phyloP scores from a whole-genome alignment of 2,797 vertebrate species.

The Myotis vivesi region DNA sequence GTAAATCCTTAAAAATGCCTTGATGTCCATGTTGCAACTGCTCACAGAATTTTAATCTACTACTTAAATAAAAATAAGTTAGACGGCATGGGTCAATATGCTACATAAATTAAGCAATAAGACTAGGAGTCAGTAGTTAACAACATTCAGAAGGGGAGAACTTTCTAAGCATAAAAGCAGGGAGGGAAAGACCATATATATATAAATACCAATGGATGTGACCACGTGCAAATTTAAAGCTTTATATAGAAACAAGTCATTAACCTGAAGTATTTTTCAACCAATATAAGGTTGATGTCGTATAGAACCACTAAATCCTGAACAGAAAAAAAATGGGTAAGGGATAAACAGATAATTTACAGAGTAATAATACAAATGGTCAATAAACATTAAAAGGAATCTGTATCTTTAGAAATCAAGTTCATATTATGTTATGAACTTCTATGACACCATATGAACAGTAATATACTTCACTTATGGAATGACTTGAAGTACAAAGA shows the following conservation, averaged over 20 bases:
- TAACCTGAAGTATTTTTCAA: not conserved
- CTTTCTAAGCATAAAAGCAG: not conserved
- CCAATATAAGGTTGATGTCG: not conserved
- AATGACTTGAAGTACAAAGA: not conserved
- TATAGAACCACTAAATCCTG: not conserved
- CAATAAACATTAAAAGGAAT: not conserved
- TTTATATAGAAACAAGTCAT: not conserved
- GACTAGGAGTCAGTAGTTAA: not conserved
- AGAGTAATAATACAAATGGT: not conserved
- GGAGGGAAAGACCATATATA: not conserved
- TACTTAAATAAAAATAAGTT: not conserved
- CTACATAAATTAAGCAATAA: slow-evolving; percentile 25
- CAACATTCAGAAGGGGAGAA: not conserved
- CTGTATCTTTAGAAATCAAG: not conserved
- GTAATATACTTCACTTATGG: not conserved
- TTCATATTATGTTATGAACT: not conserved
- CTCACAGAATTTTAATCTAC: not conserved
- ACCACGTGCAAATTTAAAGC: not conserved
- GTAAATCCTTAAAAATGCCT: not conserved
- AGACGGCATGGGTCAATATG: not conserved
- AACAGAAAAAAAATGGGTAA: not conserved
- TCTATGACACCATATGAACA: not conserved
- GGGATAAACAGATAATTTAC: not conserved
- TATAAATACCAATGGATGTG: not conserved
- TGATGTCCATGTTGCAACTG: not conserved